These are phyloP conservation scores for Spheniscus humboldti DNA, from an alignment of 2,797 vertebrate species.

Conservation along the genomic window DNA sequence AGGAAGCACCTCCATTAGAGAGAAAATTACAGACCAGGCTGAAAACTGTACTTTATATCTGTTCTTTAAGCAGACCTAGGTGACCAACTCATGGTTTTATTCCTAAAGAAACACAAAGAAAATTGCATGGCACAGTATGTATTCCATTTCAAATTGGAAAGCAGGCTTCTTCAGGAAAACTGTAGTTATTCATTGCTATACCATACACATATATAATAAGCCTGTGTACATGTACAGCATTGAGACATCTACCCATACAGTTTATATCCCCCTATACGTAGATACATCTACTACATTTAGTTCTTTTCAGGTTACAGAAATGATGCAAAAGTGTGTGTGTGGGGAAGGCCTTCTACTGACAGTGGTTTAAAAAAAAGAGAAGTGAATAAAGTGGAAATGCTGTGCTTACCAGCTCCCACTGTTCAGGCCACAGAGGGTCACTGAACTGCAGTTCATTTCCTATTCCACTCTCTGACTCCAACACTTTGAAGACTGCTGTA, in stretches of 20 bases:
- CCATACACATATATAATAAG: not conserved
- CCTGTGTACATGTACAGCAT: not conserved
- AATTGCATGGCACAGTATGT: not conserved
- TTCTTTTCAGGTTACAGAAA: constrained; percentile 49
- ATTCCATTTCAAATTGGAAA: not conserved
- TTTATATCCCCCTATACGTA: not conserved
- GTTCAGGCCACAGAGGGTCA: constrained; percentile 69
- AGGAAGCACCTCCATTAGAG: constrained; percentile 17
- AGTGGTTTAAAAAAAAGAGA: constrained; percentile 52
- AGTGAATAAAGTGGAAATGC: constrained; percentile 65
- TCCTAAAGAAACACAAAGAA: constrained; percentile 46
- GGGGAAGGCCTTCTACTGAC: constrained; percentile 19
- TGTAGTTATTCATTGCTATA: not conserved
- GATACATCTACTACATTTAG: not conserved
- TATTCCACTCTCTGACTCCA: constrained; percentile 61
- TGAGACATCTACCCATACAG: not conserved
- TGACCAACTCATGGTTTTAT: constrained; percentile 40
- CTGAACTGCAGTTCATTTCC: constrained; percentile 69
- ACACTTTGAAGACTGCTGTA: constrained; percentile 66
- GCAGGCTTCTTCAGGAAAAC: not conserved
- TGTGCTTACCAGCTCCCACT: constrained; percentile 67
- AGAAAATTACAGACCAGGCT: constrained; percentile 60
- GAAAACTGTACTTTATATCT: constrained; percentile 44
- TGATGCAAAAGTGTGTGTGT: constrained; percentile 1
- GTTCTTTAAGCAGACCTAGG: constrained; percentile 25